phyloP scores from a whole-genome alignment of 2,888 invertebrate species.

The Acronicta leporina region DNA sequence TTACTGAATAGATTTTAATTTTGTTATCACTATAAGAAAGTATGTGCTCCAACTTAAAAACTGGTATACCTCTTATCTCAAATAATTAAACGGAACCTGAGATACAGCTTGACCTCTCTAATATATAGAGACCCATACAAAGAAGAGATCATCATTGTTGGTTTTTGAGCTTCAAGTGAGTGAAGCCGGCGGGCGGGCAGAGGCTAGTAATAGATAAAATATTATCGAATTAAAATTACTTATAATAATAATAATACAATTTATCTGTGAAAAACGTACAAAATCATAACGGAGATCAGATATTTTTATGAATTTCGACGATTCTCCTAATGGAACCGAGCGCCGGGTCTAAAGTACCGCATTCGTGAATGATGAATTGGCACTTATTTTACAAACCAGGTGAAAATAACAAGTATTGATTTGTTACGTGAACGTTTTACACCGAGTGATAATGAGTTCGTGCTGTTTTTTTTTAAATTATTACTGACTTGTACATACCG shows the following conservation, averaged over 20 bases:
- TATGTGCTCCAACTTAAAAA: too few species aligned
- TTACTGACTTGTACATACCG: neutral
- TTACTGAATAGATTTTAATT: too few species aligned
- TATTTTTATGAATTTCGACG: conserved; percentile 37
- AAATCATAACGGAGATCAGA: conserved; percentile 28
- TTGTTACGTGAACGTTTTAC: conserved; percentile 19
- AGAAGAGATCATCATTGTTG: too few species aligned
- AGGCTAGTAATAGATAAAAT: too few species aligned
- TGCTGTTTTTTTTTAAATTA: neutral
- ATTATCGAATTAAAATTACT: too few species aligned
- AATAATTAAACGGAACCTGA: too few species aligned
- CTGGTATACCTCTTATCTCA: too few species aligned
- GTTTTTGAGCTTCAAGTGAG: too few species aligned
- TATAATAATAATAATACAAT: neutral
- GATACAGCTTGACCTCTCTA: too few species aligned
- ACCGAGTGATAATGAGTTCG: conserved; percentile 21
- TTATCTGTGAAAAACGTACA: neutral
- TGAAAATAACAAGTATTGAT: conserved; percentile 59
- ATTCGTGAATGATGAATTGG: conserved; percentile 59
- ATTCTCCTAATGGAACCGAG: conserved; percentile 37
- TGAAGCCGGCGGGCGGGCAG: too few species aligned
- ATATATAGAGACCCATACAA: too few species aligned
- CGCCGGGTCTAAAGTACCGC: conserved; percentile 29
- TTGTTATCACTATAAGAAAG: too few species aligned
- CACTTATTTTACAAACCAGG: conserved; percentile 56